These are phyloP conservation scores for Chrysolina americana DNA, from an alignment of 2,888 invertebrate species.

Conservation along the genomic window DNA sequence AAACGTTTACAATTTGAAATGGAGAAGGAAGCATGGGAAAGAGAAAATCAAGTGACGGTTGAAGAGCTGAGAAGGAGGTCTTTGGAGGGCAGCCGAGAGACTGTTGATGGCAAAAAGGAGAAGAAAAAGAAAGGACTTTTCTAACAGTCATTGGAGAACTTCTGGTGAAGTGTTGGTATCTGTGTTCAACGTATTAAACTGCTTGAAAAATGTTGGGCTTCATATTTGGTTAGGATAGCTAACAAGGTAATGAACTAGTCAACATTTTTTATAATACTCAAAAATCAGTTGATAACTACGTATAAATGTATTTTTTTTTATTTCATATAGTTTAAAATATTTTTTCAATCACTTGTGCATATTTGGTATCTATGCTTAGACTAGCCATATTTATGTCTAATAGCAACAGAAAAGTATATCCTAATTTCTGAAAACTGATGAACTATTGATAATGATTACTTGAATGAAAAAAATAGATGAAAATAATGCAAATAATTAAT, in stretches of 20 bases:
- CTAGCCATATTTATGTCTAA: too few relatives aligned
- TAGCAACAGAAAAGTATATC: too few relatives aligned
- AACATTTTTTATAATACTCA: conserved; percentile 18
- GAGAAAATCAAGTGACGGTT: conserved; percentile 88
- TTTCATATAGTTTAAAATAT: neutral
- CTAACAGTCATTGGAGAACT: conserved; percentile 70
- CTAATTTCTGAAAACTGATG: too few relatives aligned
- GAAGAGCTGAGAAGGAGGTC: conserved; percentile 91
- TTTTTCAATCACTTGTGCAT: too few relatives aligned
- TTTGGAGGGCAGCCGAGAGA: conserved; percentile 91
- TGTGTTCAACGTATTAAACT: conserved; percentile 39
- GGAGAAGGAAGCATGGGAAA: conserved; percentile 92
- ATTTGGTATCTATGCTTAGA: too few relatives aligned
- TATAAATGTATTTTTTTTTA: neutral
- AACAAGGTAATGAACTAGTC: conserved; percentile 21
- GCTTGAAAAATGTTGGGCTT: conserved; percentile 32
- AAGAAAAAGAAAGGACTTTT: conserved; percentile 94
- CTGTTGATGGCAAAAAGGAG: conserved; percentile 89
- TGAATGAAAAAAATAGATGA: too few relatives aligned
- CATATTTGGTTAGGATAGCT: conserved; percentile 23
- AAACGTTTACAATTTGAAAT: conserved; percentile 87
- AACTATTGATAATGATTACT: too few relatives aligned
- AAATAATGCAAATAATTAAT: too few relatives aligned
- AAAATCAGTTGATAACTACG: conserved; percentile 2
- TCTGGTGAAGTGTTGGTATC: conserved; percentile 48